These are phyloP conservation scores for Aelia acuminata DNA, from an alignment of 2,888 invertebrate genomes.

Conservation along the genomic window DNA sequence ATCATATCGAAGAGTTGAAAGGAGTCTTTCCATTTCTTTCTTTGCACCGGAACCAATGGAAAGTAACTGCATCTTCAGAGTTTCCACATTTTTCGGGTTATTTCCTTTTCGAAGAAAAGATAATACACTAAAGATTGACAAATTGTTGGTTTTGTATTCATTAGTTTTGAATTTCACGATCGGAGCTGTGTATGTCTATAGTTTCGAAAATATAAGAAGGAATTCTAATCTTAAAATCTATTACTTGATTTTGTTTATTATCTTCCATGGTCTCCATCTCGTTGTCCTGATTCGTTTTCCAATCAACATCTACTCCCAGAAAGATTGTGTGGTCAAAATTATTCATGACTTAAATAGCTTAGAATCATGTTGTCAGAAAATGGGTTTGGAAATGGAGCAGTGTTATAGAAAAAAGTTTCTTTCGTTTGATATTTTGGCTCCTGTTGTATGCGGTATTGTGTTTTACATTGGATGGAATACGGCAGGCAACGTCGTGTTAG, in stretches of 20 bases:
- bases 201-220: not conserved
- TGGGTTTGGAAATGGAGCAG: not conserved
- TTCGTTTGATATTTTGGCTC: not conserved
- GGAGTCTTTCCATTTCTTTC: not conserved
- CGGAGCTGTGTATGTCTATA: not conserved
- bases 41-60: not conserved
- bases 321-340: not conserved
- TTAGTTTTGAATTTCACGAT: not conserved
- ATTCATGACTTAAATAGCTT: not conserved
- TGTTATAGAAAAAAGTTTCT: not conserved
- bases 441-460: not conserved
- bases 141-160: not conserved
- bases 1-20: not conserved
- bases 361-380: not conserved
- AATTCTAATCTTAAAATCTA: not conserved
- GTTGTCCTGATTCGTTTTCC: not conserved
- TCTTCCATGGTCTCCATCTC: not conserved
- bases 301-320: not conserved
- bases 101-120: not conserved
- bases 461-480: not conserved
- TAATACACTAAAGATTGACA: not conserved
- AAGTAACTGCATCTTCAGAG: not conserved
- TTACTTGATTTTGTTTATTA: not conserved
- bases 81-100: not conserved
- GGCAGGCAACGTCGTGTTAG: not conserved